Conservation (phyloP, 2,113 vertebrate species). For the Crotalus tigris region DNA sequence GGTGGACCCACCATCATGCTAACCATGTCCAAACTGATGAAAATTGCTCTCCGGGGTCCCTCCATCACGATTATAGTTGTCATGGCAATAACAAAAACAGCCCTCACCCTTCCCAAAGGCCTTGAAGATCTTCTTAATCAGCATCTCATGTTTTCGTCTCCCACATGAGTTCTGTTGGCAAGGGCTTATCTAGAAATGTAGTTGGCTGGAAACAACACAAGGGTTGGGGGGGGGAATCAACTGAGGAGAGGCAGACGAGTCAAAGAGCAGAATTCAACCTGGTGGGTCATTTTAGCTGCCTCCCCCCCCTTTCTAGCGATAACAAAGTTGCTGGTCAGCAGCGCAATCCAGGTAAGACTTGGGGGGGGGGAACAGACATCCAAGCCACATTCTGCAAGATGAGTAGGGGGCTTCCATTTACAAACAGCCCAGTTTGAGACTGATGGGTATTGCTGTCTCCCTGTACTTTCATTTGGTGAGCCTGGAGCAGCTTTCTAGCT, state of each 20-base stretch:
- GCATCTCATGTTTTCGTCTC: slow-evolving; percentile 12
- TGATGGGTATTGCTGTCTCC: no score
- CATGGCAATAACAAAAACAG: slow-evolving; percentile 63
- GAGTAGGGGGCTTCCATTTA: background rate
- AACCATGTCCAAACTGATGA: slow-evolving; percentile 25
- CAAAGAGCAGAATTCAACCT: background rate
- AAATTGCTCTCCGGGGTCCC: slow-evolving; percentile 35
- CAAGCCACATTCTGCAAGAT: background rate
- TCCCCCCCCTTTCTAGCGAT: background rate
- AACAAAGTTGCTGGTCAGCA: background rate
- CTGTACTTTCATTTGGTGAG: no score
- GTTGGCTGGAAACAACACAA: background rate
- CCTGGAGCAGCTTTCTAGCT: no score
- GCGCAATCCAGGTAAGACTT: background rate
- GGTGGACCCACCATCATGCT: background rate
- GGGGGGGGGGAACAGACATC: background rate
- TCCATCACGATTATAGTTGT: slow-evolving; percentile 39
- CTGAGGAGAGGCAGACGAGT: background rate
- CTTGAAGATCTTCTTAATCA: slow-evolving; percentile 45
- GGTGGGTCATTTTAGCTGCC: background rate
- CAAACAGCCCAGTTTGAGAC: background rate
- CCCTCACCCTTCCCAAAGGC: slow-evolving; percentile 26
- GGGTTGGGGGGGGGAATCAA: background rate
- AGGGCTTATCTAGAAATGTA: slow-evolving; percentile 5
- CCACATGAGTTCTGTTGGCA: slow-evolving; percentile 8